Evolutionary conservation across 1,140 invertebrate genomes (phyloP).

Genomic region (Gonatopus flavifemur): DNA sequence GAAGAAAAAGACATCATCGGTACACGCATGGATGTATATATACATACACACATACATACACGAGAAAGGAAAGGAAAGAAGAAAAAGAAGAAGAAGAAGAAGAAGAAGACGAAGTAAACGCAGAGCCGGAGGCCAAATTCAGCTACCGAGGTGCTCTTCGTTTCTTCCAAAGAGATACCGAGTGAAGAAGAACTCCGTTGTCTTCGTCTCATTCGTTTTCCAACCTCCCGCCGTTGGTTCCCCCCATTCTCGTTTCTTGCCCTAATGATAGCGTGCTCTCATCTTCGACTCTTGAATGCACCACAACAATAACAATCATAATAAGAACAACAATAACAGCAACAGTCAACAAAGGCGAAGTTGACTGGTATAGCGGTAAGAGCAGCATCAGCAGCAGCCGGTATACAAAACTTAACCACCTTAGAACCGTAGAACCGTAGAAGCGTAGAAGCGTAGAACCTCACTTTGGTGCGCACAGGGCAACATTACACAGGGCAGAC

Average conservation of each 20-base stretch:
- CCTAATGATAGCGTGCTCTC: slow-evolving; percentile 49
- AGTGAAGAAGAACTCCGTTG: background rate
- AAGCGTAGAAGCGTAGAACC: slow-evolving; percentile 8
- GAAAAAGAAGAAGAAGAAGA: slow-evolving; percentile 4
- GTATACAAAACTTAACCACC: slow-evolving; percentile 3
- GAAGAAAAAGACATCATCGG: no score
- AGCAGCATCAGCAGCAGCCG: slow-evolving; percentile 4
- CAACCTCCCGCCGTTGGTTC: slow-evolving; percentile 32
- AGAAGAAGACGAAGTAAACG: background rate
- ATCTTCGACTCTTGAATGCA: slow-evolving; percentile 22
- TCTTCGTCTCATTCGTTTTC: slow-evolving; percentile 28
- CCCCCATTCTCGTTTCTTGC: slow-evolving; percentile 35
- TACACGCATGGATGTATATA: no score
- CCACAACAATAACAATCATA: slow-evolving; percentile 11
- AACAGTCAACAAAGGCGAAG: slow-evolving; percentile 9
- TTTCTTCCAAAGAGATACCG: background rate
- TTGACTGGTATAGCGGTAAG: no score
- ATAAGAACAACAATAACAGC: slow-evolving; percentile 5
- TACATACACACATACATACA: no score
- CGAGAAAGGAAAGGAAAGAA: slow-evolving; percentile 17
- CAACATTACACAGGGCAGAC: slow-evolving; percentile 24
- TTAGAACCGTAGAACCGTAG: slow-evolving; percentile 14
- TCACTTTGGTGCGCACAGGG: no score
- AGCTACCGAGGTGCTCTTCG: slow-evolving; percentile 34
- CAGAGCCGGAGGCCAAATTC: slow-evolving; percentile 29